phyloP scores from a whole-genome alignment of 2,888 invertebrate species.

The Scaptodrosophila latifasciaeformis region DNA sequence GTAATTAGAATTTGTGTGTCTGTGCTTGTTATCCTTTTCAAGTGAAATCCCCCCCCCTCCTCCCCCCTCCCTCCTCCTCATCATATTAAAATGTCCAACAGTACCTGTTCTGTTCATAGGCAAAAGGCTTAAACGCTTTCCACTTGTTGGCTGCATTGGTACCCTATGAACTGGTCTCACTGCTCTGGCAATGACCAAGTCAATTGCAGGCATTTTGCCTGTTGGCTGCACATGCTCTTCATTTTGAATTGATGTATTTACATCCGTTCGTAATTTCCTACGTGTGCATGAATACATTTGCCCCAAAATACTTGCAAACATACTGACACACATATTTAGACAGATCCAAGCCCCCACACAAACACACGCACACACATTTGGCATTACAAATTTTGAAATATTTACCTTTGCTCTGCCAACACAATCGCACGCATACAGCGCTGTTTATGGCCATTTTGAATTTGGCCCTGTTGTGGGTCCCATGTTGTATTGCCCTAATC shows the following conservation, averaged over 20 bases:
- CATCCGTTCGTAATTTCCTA: slow-evolving; percentile 66
- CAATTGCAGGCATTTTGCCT: slow-evolving; percentile 13
- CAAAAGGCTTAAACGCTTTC: neutral
- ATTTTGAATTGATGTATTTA: slow-evolving; percentile 60
- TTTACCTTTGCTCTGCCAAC: slow-evolving; percentile 22
- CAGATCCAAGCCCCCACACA: slow-evolving; percentile 13
- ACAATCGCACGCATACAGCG: neutral
- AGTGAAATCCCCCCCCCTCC: too few species aligned
- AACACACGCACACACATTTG: slow-evolving; percentile 7
- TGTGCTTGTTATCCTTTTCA: too few species aligned
- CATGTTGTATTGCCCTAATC: slow-evolving; percentile 60
- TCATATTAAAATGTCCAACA: slow-evolving; percentile 50
- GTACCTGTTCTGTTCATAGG: slow-evolving; percentile 44
- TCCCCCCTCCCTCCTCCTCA: too few species aligned
- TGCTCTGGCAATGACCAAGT: too few species aligned
- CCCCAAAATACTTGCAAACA: slow-evolving; percentile 22
- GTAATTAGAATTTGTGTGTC: too few species aligned
- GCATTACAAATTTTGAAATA: slow-evolving; percentile 22
- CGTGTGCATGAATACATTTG: slow-evolving; percentile 57
- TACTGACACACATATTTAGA: slow-evolving; percentile 30
- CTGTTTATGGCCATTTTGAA: slow-evolving; percentile 27
- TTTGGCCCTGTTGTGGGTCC: neutral
- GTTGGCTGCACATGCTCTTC: slow-evolving; percentile 43
- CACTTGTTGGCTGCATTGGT: slow-evolving; percentile 3
- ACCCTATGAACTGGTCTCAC: neutral